Base-by-base conservation (phyloP, 2,888 invertebrate species). In the Cinara cedri region DNA sequence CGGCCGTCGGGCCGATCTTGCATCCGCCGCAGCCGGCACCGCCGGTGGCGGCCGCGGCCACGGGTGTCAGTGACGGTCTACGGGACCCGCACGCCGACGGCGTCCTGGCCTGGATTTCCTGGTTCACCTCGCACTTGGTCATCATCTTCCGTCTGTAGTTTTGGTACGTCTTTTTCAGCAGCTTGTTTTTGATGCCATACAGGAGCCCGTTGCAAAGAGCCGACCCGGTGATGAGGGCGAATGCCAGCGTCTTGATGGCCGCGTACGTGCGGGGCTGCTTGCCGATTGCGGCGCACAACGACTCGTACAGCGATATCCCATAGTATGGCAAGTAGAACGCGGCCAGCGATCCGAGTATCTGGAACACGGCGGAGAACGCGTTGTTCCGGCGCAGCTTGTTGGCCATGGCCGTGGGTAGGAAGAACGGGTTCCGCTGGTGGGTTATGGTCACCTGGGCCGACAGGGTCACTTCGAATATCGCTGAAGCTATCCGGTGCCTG, bases 361-460 rank as follows among this genome's bases (percentile, higher is more conserved):
- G 92, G 81, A 93, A 86, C 42, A 93, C 90, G 82, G 90, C 89
- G n/a, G 90, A 88, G 13, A 91, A 85, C 11, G 91, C 91, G 82
- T 89, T 88, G 14, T 89, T 87, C 6, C 88, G 87, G 55, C 87
- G 86, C 83, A 88, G 87, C 82, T 87, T 87, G 55, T 87, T 86
- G 81, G 80, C 84, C 83, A 81, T 78, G 63, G 81, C 82, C 42
- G 82, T 81, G n/a, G 83, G 83, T 55, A 83, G 81, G 70, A 84
- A 82, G 85, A 93, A 92, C 11, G 93, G 93, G 84, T 93, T 93
- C 82, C 92, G 87, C 85, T 93, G 93, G 84, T 93, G 93, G 0
- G 93, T 93, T 83, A 93, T 92, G 70, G 93, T 92, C 82, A 93
- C 93, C 87, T 94, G 93, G 0, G 93, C 93, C 11, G 93, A 92